Base-by-base conservation (phyloP, 2,888 invertebrate species). In the Dolichopus griseipennis region DNA sequence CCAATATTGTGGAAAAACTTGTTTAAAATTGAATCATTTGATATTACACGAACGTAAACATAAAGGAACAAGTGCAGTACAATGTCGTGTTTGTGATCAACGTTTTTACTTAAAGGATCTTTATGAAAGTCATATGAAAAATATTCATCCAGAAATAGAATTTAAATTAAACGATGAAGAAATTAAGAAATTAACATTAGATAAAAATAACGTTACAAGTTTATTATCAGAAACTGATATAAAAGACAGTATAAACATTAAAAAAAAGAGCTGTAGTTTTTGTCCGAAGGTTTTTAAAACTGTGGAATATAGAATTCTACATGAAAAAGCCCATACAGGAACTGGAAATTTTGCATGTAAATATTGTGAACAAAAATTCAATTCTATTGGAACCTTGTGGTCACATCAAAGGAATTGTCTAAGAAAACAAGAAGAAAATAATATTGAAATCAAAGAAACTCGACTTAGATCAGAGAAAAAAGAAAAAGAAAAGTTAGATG, bases 321-420 rank as follows among this genome's bases (percentile, higher is more conserved):
- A 52, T 52, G 52, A 52, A 52, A 52, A 52, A 52, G 52, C 52
- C 9, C 52, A 52, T 52, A 52, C 52, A 12, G 52, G 52, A 2
- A 52, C 18, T 7, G 52, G 52, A 18, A 52, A 52, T 18, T 52
- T 52, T n/a, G 18, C 52, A 18, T 52, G 52, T 18, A 52, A 52
- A 52, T 52, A 52, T 52, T 52, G 52, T 52, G 52, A 52, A 52
- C 52, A 52, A n/a, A 52, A 52, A n/a, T 52, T 52, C 52, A 52
- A 52, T 52, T 52, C 52, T 52, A 52, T 52, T 18, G 52, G 52
- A 18, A 52, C 52, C 15, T 18, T 52, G 18, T 52, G 52, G 52
- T 52, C 52, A 52, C 52, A 52, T 52, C 52, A 52, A 15, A 52
- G 52, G 15, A 52, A 52, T 52, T 52, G 52, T 52, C 6, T 6